Evolutionary conservation across 92 coral and sea anemone genomes (phyloP).

Genomic region (Bergia sp.): DNA sequence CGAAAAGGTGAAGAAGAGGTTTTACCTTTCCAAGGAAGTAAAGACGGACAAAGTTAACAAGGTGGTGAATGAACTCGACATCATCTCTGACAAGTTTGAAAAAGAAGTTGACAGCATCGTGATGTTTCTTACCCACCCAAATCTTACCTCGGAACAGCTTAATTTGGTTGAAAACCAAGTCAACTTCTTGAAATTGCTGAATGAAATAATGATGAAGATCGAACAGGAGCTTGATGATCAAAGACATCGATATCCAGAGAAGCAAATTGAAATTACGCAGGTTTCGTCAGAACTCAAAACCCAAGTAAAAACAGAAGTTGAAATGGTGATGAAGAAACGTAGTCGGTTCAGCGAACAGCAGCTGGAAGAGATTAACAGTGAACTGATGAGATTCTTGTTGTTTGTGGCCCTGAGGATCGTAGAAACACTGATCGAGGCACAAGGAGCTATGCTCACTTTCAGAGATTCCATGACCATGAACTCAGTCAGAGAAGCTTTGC

Average conservation of each 20-base stretch:
- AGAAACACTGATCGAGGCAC: constrained; percentile 44
- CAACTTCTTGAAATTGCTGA: constrained; percentile 66
- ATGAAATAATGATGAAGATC: neutral
- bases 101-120: neutral
- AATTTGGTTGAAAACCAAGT: constrained; percentile 80
- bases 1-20: constrained; percentile 64
- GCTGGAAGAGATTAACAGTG: constrained; percentile 78
- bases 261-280: neutral
- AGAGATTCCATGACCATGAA: neutral
- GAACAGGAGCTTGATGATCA: neutral
- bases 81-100: constrained; percentile 19
- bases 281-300: neutral
- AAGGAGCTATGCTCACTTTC: constrained; percentile 3
- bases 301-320: constrained; percentile 42
- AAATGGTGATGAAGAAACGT: constrained; percentile 55
- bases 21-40: constrained; percentile 26
- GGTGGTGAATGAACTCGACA: neutral
- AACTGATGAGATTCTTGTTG: constrained; percentile 63
- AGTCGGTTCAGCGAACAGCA: constrained; percentile 78
- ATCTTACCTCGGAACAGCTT: constrained; percentile 60
- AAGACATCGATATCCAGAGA: neutral
- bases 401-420: constrained; percentile 53
- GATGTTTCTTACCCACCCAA: neutral
- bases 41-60: neutral
- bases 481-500: constrained; percentile 46